These are phyloP conservation scores for Notamacropus eugenii DNA, from an alignment of 2,797 vertebrate species.

Conservation along the genomic window DNA sequence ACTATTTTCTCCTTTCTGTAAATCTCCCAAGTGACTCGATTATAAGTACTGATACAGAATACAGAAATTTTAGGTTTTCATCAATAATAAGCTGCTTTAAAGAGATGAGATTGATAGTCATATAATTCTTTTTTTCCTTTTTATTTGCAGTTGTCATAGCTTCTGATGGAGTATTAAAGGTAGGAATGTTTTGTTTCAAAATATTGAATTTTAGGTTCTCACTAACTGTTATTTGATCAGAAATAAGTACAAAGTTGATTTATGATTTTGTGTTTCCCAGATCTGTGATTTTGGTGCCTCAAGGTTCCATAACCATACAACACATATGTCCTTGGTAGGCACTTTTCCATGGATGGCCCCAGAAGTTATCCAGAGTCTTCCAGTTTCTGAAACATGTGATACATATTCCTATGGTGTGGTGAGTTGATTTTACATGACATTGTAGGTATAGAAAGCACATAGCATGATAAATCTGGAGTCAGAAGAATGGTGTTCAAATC, in stretches of 20 bases:
- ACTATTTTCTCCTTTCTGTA: background rate
- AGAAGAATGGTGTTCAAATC: background rate
- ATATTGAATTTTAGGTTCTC: constrained; percentile 10
- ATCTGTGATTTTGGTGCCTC: constrained; percentile 99
- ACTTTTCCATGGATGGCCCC: constrained; percentile 99
- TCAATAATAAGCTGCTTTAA: constrained; percentile 26
- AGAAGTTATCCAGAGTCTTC: constrained; percentile 98
- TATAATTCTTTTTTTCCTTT: constrained; percentile 65
- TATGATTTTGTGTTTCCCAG: constrained; percentile 81
- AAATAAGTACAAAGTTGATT: constrained; percentile 44
- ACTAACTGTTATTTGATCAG: constrained; percentile 34
- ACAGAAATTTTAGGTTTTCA: constrained; percentile 30
- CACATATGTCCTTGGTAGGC: constrained; percentile 98
- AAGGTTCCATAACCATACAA: constrained; percentile 96
- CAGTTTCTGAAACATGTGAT: constrained; percentile 98
- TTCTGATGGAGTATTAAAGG: constrained; percentile 95
- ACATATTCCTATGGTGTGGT: constrained; percentile 98
- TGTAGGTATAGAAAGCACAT: constrained; percentile 12
- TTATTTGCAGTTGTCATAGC: constrained; percentile 94
- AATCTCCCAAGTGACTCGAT: background rate
- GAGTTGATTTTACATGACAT: constrained; percentile 82
- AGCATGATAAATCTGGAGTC: background rate
- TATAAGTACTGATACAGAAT: constrained; percentile 11
- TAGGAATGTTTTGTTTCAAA: constrained; percentile 80
- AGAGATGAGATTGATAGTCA: constrained; percentile 32